Base-by-base conservation (phyloP, 2,888 invertebrate species). In the Melinaea marsaeus region DNA sequence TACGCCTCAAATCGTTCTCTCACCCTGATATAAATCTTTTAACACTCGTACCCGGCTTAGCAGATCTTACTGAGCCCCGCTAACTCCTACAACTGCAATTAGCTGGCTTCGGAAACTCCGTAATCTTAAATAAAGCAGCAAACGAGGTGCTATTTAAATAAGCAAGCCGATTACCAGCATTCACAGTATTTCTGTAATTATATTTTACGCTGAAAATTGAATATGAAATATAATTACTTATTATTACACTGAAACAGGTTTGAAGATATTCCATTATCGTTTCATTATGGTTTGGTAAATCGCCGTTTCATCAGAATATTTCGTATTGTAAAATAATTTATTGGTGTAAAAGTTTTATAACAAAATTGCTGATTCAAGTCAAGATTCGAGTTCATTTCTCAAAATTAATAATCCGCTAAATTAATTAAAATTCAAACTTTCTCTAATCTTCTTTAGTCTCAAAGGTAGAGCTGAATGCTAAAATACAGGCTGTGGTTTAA, bases 331-430 rank as follows among this genome's bases (percentile, higher is more conserved):
- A 51, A 32, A 9, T 32, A 63, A 64, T 61, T 63, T 60, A 65
- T 57, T 34, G 61, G 55, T 56, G 55, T 42, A 35, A 57, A 67
- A 58, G 57, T 60, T 71, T 60, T 67, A 66, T 64, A 71, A 70
- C 69, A 65, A 74, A 74, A 78, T 75, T 72, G 71, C 69, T 73
- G 73, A 72, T 72, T 77, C 71, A 72, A 73, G 74, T 72, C 72
- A 75, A 78, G 76, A 79, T 74, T 75, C 71, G 76, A 82, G 83
- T 85, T 85, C 84, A 84, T 86, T 85, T 86, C 82, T 85, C 83
- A 85, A 85, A 86, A 86, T 88, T 88, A 89, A 88, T 88, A 88
- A 88, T 85, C 85, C 85, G 80, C 79, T 79, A 85, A 88, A 90
- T 89, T 85, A 85, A 89, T 85, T 86, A 83, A 78, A 84, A 85